Conservation (phyloP, 2,113 vertebrate genomes). For the Phylloscopus trochilus region DNA sequence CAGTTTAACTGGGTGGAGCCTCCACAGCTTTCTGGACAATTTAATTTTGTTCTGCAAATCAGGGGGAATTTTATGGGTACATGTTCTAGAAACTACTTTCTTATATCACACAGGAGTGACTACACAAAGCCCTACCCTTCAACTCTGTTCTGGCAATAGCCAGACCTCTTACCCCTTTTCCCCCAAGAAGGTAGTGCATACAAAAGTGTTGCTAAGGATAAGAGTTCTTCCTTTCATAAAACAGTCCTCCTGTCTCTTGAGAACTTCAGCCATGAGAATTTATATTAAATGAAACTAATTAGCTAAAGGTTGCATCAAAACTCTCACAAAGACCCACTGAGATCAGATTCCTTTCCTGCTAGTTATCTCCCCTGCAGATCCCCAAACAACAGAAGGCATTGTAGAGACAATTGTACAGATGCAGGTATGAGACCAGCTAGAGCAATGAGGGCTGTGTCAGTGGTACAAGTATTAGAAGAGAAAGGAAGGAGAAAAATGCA, state of each 20-base stretch:
- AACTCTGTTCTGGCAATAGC: not conserved
- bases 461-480: not conserved
- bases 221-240: constrained; percentile 51
- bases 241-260: constrained; percentile 41
- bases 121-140: not conserved
- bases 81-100: not conserved
- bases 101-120: not conserved
- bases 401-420: constrained; percentile 54
- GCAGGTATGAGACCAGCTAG: constrained; percentile 24
- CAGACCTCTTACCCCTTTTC: not conserved
- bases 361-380: constrained; percentile 37
- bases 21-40: not conserved
- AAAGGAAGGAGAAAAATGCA: not conserved
- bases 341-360: constrained; percentile 60
- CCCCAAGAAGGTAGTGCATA: constrained; percentile 10
- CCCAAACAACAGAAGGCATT: constrained; percentile 56
- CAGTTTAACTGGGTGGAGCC: not conserved
- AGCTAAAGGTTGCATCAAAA: constrained; percentile 69
- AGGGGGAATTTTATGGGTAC: not conserved
- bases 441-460: not conserved
- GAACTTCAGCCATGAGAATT: constrained; percentile 52
- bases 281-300: constrained; percentile 68
- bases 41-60: not conserved
- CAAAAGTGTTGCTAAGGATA: constrained; percentile 24
- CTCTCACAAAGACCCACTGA: constrained; percentile 55